These are phyloP conservation scores for Pocota personata DNA, from an alignment of 2,888 invertebrate species.

Conservation along the genomic window DNA sequence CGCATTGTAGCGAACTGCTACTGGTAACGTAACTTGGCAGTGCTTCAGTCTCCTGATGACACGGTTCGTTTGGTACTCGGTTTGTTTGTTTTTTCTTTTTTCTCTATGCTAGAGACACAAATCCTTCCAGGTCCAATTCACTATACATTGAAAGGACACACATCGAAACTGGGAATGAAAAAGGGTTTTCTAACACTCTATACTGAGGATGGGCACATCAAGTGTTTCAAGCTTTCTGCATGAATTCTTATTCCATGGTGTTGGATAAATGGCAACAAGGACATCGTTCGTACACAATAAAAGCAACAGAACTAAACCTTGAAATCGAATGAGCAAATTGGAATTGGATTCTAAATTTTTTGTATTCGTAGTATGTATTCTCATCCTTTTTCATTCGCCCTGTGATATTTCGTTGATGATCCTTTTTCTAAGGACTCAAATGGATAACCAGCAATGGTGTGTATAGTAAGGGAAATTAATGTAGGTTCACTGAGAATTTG, in stretches of 20 bases:
- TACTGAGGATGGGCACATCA: not conserved
- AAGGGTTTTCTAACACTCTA: slow-evolving; percentile 25
- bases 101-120: not conserved
- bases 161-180: slow-evolving; percentile 8
- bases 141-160: not conserved
- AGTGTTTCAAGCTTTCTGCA: slow-evolving; percentile 39
- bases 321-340: slow-evolving; percentile 51
- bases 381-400: not conserved
- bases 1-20: slow-evolving; percentile 64
- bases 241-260: slow-evolving; percentile 30
- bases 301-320: slow-evolving; percentile 9
- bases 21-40: slow-evolving; percentile 1
- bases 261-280: not conserved
- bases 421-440: not conserved
- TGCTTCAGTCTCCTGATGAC: slow-evolving; percentile 44
- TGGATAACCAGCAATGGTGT: not conserved
- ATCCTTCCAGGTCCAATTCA: not conserved
- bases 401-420: not conserved
- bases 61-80: slow-evolving; percentile 48
- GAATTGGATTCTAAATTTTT: slow-evolving; percentile 30
- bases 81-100: slow-evolving; percentile 5
- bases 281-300: slow-evolving; percentile 6
- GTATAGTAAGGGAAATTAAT: not conserved
- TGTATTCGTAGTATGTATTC: no score
- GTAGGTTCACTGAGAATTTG: not conserved